Evolutionary conservation across 1,140 invertebrate species (phyloP).

Genomic region (Stenopsyche tienmushanensis): DNA sequence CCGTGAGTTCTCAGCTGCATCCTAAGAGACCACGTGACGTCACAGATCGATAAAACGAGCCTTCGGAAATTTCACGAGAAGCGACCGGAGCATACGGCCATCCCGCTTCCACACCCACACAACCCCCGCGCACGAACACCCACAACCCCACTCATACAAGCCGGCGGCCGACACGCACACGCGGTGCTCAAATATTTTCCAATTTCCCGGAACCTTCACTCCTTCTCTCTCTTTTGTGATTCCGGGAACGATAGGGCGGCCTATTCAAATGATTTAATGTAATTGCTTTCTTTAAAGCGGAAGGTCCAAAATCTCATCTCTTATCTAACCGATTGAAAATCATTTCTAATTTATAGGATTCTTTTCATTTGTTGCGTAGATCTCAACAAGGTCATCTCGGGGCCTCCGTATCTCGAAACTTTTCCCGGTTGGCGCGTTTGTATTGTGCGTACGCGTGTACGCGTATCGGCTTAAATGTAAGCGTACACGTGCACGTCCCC

Average conservation of each 20-base stretch:
- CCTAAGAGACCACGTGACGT: conserved; percentile 34
- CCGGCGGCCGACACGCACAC: neutral
- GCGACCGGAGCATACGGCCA: conserved; percentile 5
- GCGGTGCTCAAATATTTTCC: conserved; percentile 8
- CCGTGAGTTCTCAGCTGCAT: conserved; percentile 28
- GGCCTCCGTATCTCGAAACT: no score
- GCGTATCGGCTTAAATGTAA: neutral
- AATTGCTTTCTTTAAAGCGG: neutral
- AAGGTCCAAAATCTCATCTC: neutral
- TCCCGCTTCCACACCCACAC: no score
- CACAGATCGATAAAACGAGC: conserved; percentile 38
- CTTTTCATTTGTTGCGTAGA: no score
- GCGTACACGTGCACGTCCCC: neutral
- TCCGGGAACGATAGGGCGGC: neutral
- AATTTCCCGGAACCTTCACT: conserved; percentile 17
- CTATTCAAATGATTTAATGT: conserved; percentile 13
- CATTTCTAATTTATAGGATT: no score
- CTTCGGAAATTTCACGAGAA: conserved; percentile 23
- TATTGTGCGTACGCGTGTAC: neutral
- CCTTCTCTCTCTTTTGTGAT: neutral
- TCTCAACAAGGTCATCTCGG: no score
- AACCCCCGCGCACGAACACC: conserved; percentile 5
- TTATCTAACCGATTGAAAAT: neutral
- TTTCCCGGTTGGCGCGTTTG: neutral
- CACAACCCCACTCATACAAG: neutral